phyloP scores from a whole-genome alignment of 2,797 vertebrate species.

The Tachyglossus aculeatus region DNA sequence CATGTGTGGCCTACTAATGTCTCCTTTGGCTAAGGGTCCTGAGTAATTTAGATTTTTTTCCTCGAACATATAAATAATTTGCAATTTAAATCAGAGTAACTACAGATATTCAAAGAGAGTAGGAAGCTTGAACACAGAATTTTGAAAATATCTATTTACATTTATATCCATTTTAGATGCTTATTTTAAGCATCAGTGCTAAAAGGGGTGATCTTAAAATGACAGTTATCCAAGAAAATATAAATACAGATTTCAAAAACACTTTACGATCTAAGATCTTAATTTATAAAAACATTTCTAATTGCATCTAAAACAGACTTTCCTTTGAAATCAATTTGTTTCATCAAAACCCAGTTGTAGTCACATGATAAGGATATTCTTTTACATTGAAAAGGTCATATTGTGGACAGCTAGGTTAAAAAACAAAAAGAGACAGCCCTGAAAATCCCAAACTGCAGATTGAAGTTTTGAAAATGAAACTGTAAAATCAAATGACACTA shows the following conservation, averaged over 20 bases:
- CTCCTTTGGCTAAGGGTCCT: conserved; percentile 5
- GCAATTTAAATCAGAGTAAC: background rate
- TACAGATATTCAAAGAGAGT: background rate
- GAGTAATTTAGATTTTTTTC: background rate
- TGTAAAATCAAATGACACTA: conserved; percentile 1
- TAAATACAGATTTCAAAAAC: no score
- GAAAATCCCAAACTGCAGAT: background rate
- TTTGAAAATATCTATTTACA: background rate
- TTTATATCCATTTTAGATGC: background rate
- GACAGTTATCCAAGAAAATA: no score
- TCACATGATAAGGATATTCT: no score
- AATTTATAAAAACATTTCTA: no score
- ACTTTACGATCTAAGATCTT: no score
- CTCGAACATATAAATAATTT: conserved; percentile 6
- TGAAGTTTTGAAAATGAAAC: conserved; percentile 17
- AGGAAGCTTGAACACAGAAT: background rate
- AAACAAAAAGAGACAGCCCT: no score
- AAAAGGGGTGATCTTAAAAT: no score
- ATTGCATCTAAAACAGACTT: no score
- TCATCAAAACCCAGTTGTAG: no score
- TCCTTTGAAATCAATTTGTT: no score
- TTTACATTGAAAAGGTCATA: no score
- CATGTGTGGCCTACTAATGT: conserved; percentile 23
- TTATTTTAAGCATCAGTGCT: conserved; percentile 7
- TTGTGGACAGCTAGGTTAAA: no score